These are phyloP conservation scores for Dipodomys ordii DNA, from an alignment of 2,113 vertebrate species.

Conservation along the genomic window DNA sequence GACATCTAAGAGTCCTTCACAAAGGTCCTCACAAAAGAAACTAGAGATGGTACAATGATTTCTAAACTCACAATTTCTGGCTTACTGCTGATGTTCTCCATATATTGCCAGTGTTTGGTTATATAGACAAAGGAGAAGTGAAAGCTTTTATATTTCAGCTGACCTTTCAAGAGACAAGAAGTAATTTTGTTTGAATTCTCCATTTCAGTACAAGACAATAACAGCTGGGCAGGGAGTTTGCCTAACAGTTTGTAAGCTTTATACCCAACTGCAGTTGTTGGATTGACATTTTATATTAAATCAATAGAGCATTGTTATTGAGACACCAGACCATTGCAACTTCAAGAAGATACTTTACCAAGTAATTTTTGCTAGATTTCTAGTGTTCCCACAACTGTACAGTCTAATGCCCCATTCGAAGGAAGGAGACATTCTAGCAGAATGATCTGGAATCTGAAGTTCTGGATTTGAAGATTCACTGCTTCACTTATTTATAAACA, in stretches of 20 bases:
- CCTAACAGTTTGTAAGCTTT: slow-evolving; percentile 36
- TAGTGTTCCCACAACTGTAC: neutral
- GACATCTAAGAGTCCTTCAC: neutral
- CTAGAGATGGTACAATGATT: neutral
- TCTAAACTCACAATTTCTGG: slow-evolving; percentile 19
- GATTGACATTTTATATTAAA: slow-evolving; percentile 48
- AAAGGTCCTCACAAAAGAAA: neutral
- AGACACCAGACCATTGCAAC: neutral
- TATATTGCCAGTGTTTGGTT: neutral
- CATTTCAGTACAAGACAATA: slow-evolving; percentile 44
- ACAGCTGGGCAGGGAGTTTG: slow-evolving; percentile 50
- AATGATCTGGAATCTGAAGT: neutral
- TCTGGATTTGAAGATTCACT: neutral
- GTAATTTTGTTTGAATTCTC: slow-evolving; percentile 61
- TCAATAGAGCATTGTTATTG: slow-evolving; percentile 25
- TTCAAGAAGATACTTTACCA: slow-evolving; percentile 15
- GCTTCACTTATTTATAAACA: neutral
- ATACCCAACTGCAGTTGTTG: neutral
- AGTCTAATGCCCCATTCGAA: neutral
- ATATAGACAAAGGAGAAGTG: slow-evolving; percentile 22
- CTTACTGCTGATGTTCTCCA: neutral
- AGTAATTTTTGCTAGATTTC: neutral
- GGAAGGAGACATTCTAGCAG: neutral
- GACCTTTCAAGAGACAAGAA: slow-evolving; percentile 62
- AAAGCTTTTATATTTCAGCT: slow-evolving; percentile 62